Evolutionary conservation across 2,113 vertebrate genomes (phyloP).

Genomic region (Caranx ignobilis): DNA sequence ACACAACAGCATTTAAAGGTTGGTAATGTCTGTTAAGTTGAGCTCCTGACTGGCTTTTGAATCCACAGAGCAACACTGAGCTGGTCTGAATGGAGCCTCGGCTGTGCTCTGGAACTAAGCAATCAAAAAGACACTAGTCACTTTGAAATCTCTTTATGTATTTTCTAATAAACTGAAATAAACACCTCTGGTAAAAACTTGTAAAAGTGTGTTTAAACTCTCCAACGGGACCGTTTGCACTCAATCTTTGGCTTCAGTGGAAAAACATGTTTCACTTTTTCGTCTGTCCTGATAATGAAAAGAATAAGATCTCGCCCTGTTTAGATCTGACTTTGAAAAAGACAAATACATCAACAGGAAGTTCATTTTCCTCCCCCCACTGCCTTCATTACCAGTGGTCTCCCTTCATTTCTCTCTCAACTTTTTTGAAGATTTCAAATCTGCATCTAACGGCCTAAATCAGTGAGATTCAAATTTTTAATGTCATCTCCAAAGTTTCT

Average conservation of each 20-base stretch:
- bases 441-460: neutral
- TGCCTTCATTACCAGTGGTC: slow-evolving; percentile 33
- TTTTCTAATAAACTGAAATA: slow-evolving; percentile 4
- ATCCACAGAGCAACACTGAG: neutral
- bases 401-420: slow-evolving; percentile 21
- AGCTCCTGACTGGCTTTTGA: neutral
- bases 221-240: neutral
- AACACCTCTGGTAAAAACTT: slow-evolving; percentile 24
- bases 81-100: neutral
- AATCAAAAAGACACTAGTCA: neutral
- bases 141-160: neutral
- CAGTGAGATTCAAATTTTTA: neutral
- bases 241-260: slow-evolving; percentile 69
- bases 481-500: neutral
- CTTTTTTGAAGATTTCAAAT: neutral
- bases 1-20: neutral
- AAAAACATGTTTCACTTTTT: slow-evolving; percentile 30
- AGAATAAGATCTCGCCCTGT: neutral
- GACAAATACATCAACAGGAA: neutral
- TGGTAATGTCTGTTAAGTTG: neutral
- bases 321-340: slow-evolving; percentile 2
- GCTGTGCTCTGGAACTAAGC: neutral
- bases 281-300: slow-evolving; percentile 7
- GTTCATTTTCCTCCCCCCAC: neutral
- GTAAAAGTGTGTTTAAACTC: neutral